phyloP scores from a whole-genome alignment of 2,797 vertebrate genomes.

The Cuniculus paca region DNA sequence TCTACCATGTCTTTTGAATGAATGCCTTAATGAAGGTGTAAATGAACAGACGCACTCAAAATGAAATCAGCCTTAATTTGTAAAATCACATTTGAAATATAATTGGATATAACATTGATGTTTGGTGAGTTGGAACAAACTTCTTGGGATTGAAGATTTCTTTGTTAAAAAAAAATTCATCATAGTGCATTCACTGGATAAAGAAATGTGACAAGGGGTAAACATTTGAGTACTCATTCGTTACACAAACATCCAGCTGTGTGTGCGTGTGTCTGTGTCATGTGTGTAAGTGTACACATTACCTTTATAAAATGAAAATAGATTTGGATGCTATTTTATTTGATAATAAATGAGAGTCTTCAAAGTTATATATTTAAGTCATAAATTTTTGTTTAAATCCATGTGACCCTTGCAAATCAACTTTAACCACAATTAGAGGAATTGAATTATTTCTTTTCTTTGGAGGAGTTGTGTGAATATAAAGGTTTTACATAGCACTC shows the following conservation, averaged over 20 bases:
- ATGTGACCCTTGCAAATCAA: background rate
- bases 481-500: background rate
- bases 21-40: background rate
- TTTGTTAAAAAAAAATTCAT: background rate
- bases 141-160: background rate
- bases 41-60: background rate
- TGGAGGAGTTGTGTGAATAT: background rate
- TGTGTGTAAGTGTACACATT: background rate
- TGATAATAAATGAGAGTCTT: background rate
- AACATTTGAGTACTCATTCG: background rate
- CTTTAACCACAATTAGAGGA: background rate
- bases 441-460: background rate
- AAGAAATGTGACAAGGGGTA: background rate
- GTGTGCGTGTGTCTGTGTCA: background rate
- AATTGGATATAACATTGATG: background rate
- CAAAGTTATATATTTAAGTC: background rate
- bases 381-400: slow-evolving; percentile 27
- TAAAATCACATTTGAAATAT: slow-evolving; percentile 28
- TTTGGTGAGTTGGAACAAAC: background rate
- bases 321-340: slow-evolving; percentile 34
- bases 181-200: background rate
- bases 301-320: slow-evolving; percentile 13
- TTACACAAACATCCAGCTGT: background rate
- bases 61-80: background rate
- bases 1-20: background rate